Evolutionary conservation across 2,888 invertebrate genomes (phyloP).

Genomic region (Xanthia icteritia): DNA sequence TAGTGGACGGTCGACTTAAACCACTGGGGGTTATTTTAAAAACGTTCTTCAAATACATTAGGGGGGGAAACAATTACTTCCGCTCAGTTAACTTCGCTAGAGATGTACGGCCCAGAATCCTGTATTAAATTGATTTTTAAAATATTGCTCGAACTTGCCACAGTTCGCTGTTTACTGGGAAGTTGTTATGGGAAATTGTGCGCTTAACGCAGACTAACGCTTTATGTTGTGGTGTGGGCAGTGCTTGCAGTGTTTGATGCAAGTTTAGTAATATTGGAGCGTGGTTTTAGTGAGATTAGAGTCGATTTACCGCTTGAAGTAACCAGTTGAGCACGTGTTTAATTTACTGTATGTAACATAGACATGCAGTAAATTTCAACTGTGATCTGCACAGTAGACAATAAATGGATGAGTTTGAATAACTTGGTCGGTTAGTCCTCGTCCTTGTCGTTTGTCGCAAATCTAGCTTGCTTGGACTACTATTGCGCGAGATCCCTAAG

Average conservation of each 20-base stretch:
- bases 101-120: slow-evolving; percentile 59
- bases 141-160: slow-evolving; percentile 63
- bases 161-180: slow-evolving; percentile 52
- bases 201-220: slow-evolving; percentile 27
- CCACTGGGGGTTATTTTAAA: slow-evolving; percentile 55
- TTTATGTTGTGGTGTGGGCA: slow-evolving; percentile 21
- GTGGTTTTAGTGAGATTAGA: background rate
- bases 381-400: background rate
- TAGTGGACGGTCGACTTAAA: slow-evolving; percentile 29
- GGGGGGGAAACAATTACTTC: slow-evolving; percentile 67
- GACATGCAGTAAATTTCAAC: background rate
- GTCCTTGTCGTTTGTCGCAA: background rate
- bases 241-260: slow-evolving; percentile 14
- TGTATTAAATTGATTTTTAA: slow-evolving; percentile 68
- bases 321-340: background rate
- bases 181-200: slow-evolving; percentile 64
- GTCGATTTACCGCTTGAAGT: slow-evolving; percentile 11
- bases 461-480: too few species aligned
- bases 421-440: too few species aligned
- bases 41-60: slow-evolving; percentile 66
- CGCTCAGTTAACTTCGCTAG: slow-evolving; percentile 64
- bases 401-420: background rate
- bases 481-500: too few species aligned
- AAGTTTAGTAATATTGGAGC: slow-evolving; percentile 2
- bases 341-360: too few species aligned